Base-by-base conservation (phyloP, 2,113 vertebrate genomes). In the Micromys minutus region DNA sequence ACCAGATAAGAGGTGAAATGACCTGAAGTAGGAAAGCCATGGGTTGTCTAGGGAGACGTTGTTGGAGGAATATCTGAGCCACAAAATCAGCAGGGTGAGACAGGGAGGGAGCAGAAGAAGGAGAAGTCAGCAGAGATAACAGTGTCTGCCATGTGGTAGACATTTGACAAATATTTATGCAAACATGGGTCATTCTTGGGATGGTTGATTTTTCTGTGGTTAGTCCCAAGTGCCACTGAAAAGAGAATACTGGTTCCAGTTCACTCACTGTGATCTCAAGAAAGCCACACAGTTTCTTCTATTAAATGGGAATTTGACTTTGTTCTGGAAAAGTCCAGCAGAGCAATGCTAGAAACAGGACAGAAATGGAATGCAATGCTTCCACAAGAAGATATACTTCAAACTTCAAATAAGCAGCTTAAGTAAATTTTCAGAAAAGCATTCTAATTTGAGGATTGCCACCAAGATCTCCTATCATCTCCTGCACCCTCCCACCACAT, bases 361-460 rank as follows among this genome's bases (percentile, higher is more conserved):
- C 36, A 57, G 31, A 85, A 45, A 88, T 45, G 61, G 75, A 87
- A 88, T 57, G 84, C 29, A 65, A 29, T 67, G 74, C 69, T 87
- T 94, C 45, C 22, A n/a, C 55, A 77, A 15, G 19, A 71, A 47
- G 88, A 67, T 90, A 65, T 55, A 47, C 22, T 90, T 63, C 45
- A 90, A 76, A 94, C 80, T 95, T 85, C 45, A 93, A 76, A 88
- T 63, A 69, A 91, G 42, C 83, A 87, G 55, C 36, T 81, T 92
- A 83, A 95, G 86, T 88, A 52, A 93, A 61, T 63, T 67, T 95
- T 92, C 67, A 22, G 81, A 88, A 50, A 50, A 88, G 1, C 4
- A 57, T 85, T 90, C 36, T 95, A 81, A 77, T 89, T 92, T 85
- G 81, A 93, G 50, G 26, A 87, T 72, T 69, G 47, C 24, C 47